Base-by-base conservation (phyloP, 2,888 invertebrate genomes). In the Andrena flavipes region DNA sequence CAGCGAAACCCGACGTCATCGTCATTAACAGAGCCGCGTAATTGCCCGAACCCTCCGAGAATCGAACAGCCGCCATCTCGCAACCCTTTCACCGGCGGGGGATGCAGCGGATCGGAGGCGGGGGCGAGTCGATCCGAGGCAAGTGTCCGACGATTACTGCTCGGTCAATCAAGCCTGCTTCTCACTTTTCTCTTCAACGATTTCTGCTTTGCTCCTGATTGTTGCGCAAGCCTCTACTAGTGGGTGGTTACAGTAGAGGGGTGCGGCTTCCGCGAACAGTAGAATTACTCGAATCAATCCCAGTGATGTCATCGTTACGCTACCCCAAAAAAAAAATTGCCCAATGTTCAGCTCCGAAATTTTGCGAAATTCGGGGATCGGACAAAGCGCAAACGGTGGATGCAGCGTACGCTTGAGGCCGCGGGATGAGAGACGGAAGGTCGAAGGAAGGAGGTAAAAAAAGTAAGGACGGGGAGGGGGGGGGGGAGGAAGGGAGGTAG, bases 1-100 rank as follows among this genome's bases (percentile, higher is more conserved):
- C 84, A 84, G 84, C 84, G 67, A 56, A 79, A 76, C 33, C 62
- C 79, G 73, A 60, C 82, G 82, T 80, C 88, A 86, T 84, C 86
- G 84, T 88, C 88, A 89, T 90, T 90, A 88, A 82, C 85, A 84
- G 85, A 87, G 84, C 84, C 86, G 69, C 82, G 84, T 91, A 91
- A 91, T 90, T 91, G 88, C 90, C 88, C 86, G 84, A 84, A 83
- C 90, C 88, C 87, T 81, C 79, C 82, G 78, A 82, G 79, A 75
- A 84, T 70, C 82, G 72, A 80, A 77, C 80, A 73, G 71, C 80
- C 80, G 79, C 80, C 87, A 82, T 88, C 64, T 85, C 86, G 73
- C 79, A 80, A 88, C 83, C 87, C 84, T 84, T 84, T 85, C 67
- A 29, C 68, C 35, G 30, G 64, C 42, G 16, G 79, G 33, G 59